Conservation (phyloP, 2,888 invertebrate genomes). For the Agrilus biguttatus region DNA sequence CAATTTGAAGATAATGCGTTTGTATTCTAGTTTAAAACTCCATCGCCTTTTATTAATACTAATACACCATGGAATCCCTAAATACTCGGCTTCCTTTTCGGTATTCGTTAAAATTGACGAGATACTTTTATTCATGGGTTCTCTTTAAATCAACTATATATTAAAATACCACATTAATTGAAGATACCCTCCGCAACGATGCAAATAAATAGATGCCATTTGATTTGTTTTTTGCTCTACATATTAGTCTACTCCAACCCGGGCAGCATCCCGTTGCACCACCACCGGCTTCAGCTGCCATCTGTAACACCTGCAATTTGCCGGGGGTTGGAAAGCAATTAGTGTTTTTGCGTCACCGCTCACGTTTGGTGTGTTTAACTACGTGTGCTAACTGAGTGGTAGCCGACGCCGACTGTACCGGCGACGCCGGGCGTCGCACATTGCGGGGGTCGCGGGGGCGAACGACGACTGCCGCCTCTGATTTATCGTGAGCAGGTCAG, state of each 20-base stretch:
- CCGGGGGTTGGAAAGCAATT: slow-evolving; percentile 31
- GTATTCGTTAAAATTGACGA: too few relatives aligned
- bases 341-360: slow-evolving; percentile 29
- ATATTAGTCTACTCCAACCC: background rate
- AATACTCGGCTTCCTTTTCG: too few relatives aligned
- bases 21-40: too few relatives aligned
- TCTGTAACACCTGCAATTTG: slow-evolving; percentile 33
- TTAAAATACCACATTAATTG: too few relatives aligned
- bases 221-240: too few relatives aligned
- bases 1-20: too few relatives aligned
- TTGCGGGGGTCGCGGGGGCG: slow-evolving; percentile 4
- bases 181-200: background rate
- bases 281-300: slow-evolving; percentile 11
- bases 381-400: slow-evolving; percentile 21
- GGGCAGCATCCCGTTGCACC: slow-evolving; percentile 3
- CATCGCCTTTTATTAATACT: too few relatives aligned
- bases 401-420: slow-evolving; percentile 6
- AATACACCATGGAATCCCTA: too few relatives aligned
- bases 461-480: slow-evolving; percentile 15
- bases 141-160: too few relatives aligned
- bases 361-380: slow-evolving; percentile 29
- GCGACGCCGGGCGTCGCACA: slow-evolving; percentile 10
- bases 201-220: background rate
- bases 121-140: too few relatives aligned
- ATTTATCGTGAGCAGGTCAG: slow-evolving; percentile 28